Conservation (phyloP, 2,888 invertebrate species). For the Agriopis marginaria region DNA sequence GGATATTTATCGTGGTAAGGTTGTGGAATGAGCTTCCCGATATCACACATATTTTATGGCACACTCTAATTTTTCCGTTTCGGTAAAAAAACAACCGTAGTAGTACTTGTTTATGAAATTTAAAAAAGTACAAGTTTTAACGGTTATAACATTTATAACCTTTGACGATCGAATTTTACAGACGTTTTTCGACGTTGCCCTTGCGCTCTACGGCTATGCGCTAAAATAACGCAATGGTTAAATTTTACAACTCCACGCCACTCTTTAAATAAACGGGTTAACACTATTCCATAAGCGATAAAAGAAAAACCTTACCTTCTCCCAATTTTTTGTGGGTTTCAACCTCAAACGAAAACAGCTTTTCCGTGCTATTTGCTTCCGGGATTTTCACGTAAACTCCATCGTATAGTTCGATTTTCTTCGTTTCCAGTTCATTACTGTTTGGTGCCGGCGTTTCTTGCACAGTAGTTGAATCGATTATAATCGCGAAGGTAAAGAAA, state of each 20-base stretch:
- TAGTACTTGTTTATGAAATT: no score
- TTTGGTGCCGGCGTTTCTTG: slow-evolving; percentile 40
- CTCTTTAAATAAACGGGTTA: not conserved
- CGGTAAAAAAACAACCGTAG: no score
- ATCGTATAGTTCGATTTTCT: slow-evolving; percentile 69
- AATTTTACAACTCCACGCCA: not conserved
- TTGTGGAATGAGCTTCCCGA: no score
- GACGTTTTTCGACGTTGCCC: no score
- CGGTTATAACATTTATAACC: no score
- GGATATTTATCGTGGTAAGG: no score
- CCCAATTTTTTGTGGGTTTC: slow-evolving; percentile 57
- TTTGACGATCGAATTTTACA: no score
- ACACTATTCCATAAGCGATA: not conserved
- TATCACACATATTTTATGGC: no score
- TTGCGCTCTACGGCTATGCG: no score
- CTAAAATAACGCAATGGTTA: no score
- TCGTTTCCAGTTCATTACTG: slow-evolving; percentile 47
- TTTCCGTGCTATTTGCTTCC: slow-evolving; percentile 55
- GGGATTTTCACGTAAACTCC: slow-evolving; percentile 73
- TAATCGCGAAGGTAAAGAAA: slow-evolving; percentile 33
- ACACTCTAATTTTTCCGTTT: no score
- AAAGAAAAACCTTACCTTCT: slow-evolving; percentile 61
- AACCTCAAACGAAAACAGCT: slow-evolving; percentile 71
- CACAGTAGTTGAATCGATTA: slow-evolving; percentile 50
- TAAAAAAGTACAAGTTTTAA: no score